These are phyloP conservation scores for Mythimna albipuncta DNA, from an alignment of 2,888 invertebrate species.

Conservation along the genomic window DNA sequence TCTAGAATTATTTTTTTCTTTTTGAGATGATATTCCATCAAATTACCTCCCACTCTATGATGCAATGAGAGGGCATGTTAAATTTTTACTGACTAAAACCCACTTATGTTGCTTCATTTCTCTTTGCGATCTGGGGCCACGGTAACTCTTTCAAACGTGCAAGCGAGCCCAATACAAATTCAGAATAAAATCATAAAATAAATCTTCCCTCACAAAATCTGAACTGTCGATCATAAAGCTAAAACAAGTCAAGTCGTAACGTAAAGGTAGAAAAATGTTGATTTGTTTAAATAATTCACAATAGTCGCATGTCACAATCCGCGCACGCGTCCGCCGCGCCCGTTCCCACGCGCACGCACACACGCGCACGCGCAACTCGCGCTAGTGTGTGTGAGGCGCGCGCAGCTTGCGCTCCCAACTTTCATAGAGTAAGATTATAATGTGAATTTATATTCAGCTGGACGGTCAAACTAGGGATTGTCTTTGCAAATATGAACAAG, in stretches of 20 bases:
- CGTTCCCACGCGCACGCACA: conserved; percentile 88
- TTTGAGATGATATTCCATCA: too few relatives aligned
- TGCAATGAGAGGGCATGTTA: too few relatives aligned
- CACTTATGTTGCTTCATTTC: too few relatives aligned
- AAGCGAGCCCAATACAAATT: not conserved
- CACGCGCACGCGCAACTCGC: conserved; percentile 56
- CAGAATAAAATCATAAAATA: not conserved
- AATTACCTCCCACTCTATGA: too few relatives aligned
- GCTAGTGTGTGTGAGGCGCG: conserved; percentile 76
- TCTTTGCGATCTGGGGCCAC: too few relatives aligned
- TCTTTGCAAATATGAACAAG: conserved; percentile 27
- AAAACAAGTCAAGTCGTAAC: conserved; percentile 69
- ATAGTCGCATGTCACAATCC: conserved; percentile 85
- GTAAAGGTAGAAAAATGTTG: conserved; percentile 66
- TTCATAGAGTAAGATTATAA: conserved; percentile 73
- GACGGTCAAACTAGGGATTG: not conserved
- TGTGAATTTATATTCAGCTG: conserved; percentile 34
- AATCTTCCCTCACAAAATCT: not conserved
- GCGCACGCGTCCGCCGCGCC: conserved; percentile 86
- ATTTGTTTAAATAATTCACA: conserved; percentile 81
- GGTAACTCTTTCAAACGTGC: too few relatives aligned
- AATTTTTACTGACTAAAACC: too few relatives aligned
- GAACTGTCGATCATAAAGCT: conserved; percentile 9
- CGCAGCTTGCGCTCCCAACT: conserved; percentile 79
- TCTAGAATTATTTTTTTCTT: not conserved